Base-by-base conservation (phyloP, 2,797 vertebrate genomes). In the Melanotaenia maccullochi region DNA sequence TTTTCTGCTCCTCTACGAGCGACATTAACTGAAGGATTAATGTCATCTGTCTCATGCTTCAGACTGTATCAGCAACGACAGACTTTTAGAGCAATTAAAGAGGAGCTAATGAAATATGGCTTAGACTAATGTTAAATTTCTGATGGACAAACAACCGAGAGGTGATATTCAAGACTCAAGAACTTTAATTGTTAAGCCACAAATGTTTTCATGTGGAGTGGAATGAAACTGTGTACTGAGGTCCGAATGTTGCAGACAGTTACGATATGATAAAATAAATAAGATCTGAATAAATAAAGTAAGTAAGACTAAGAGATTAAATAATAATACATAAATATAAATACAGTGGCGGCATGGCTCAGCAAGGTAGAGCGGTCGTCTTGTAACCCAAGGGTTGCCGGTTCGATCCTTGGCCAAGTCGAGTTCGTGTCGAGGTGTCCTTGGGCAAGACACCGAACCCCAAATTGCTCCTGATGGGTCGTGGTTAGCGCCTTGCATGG, bases 21-120 rank as follows among this genome's bases (percentile, higher is more conserved):
- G 71, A 89, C 82, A 71, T 88, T 86, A 77, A 79, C 84, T 79
- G 69, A 28, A 57, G 85, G 89, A 90, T 90, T 92, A 90, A 81
- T 69, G 75, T 67, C 81, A 64, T 85, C 64, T 33, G 68, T 83
- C 66, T 35, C 59, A 60, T 66, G 65, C 75, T 68, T 56, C 62
- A 28, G 71, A 60, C 68, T 61, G 68, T 35, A 42, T n/a, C 40
- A 62, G 68, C 5, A 74, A 59, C 0, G 44, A 78, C 55, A 74
- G 51, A 67, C 55, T 56, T 73, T 63, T 32, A 73, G 44, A 49
- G 44, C 63, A 78, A 78, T 62, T 73, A 40, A 64, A 77, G 13
- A 56, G 38, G 30, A 67, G 60, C 36, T 33, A 42, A 75, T 62
- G 75, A 73, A 71, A 73, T 60, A 3, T 14, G 56, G n/a, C n/a